Evolutionary conservation across 2,797 vertebrate genomes (phyloP), one percentile per base, ranked within the genome.

Genomic region (Remorina albescens): DNA sequence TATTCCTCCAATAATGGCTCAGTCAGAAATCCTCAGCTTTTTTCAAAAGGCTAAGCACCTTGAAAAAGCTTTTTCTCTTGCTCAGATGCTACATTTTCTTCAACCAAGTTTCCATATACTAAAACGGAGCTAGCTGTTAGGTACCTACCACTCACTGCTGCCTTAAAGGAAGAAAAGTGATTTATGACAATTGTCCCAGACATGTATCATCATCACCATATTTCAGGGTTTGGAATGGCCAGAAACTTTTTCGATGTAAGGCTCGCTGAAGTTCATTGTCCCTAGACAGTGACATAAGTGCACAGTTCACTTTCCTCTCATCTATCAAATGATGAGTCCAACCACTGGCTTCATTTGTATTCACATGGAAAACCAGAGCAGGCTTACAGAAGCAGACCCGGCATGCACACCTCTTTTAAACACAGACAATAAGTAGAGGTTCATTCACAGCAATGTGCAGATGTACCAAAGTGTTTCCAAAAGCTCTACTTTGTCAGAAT

Each of bases 321-420:
- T 93, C 84, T 89, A 92, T 93, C 86, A 92, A 81, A 90, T 80
- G 78, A 85, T 36, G 82, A 84, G 57, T 73, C 75, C 76, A 62
- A 83, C 84, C 76, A 66, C 58, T 59, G 70, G 70, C 78, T 86
- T 90, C 71, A 84, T 91, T 90, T 91, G 77, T 90, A 92, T 90
- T 88, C 83, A 71, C 86, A 71, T 71, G 57, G 53, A 64, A 88
- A 92, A 90, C 67, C 80, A 61, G 82, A 88, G 70, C 76, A 70
- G 65, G 72, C 64, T 78, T 71, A 69, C 62, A 69, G 84, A 82
- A 66, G 74, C 55, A 70, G 65, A 62, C 30, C 37, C 18, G 39
- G 71, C 60, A 75, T 74, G 62, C 51, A 1, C 61, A 23, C 44
- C 57, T 53, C 56, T 81, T 82, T 80, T 67, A 78, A 83, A 76